Conservation (phyloP, 2,113 vertebrate species). For the Polypterus bichir region DNA sequence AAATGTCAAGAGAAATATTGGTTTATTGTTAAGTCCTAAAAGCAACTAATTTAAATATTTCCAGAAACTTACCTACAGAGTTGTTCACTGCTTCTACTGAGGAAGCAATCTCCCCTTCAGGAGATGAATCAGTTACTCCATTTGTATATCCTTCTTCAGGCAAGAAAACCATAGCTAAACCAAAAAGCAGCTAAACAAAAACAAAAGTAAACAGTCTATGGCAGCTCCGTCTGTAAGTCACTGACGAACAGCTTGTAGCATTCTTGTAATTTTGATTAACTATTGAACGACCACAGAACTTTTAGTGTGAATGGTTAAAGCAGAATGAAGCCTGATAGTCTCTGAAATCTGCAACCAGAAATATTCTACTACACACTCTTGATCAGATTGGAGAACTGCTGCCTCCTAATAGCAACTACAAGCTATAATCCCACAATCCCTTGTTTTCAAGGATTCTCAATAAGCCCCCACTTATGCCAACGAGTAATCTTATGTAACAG, state of each 20-base stretch:
- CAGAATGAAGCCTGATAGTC: neutral
- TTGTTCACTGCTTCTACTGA: neutral
- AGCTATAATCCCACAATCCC: slow-evolving; percentile 7
- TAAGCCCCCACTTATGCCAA: neutral
- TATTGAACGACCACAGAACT: neutral
- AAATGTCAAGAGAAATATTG: too few species aligned
- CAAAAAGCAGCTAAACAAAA: neutral
- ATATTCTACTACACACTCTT: neutral
- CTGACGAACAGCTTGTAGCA: neutral
- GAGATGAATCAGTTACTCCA: neutral
- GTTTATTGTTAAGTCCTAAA: too few species aligned
- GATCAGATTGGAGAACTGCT: neutral
- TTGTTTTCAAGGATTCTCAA: slow-evolving; percentile 1
- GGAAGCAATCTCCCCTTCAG: neutral
- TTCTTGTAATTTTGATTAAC: neutral
- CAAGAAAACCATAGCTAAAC: slow-evolving; percentile 1
- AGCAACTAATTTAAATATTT: too few species aligned
- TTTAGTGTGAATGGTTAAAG: neutral
- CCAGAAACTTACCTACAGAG: neutral
- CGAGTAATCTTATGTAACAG: slow-evolving; percentile 4
- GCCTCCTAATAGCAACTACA: slow-evolving; percentile 2
- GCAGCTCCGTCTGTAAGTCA: neutral
- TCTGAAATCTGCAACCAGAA: neutral
- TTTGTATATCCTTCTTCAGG: slow-evolving; percentile 1
- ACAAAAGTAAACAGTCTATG: neutral